Evolutionary conservation across 2,113 vertebrate species (phyloP).

Genomic region (Sus scrofa): DNA sequence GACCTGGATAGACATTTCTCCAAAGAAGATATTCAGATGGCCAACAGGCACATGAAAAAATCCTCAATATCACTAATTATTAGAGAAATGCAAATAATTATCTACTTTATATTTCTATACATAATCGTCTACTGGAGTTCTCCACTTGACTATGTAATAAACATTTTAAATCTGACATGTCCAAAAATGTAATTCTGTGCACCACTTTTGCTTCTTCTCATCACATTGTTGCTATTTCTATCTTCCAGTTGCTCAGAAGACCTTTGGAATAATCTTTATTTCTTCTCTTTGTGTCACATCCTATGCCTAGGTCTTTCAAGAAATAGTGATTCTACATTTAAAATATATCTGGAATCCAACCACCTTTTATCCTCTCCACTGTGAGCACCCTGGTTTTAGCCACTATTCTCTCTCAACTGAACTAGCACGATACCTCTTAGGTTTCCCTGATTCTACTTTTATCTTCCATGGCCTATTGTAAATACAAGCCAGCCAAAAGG

Average conservation of each 20-base stretch:
- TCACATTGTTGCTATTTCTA: background rate
- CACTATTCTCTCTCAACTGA: background rate
- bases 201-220: background rate
- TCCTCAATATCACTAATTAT: no score
- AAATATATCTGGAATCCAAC: background rate
- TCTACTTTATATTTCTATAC: background rate
- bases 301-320: background rate
- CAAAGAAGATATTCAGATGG: no score
- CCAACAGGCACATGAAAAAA: no score
- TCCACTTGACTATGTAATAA: background rate
- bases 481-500: background rate
- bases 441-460: background rate
- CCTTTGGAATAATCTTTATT: background rate
- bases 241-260: background rate
- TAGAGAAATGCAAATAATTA: no score
- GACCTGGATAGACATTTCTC: no score
- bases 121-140: background rate
- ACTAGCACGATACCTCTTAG: background rate
- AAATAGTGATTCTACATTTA: background rate
- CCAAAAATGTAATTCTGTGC: background rate
- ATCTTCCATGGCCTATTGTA: background rate
- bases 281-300: background rate
- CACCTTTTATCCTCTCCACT: background rate
- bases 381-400: background rate
- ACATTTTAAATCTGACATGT: background rate